phyloP scores from a whole-genome alignment of 1,140 invertebrate genomes.

The Leucophenga varia region DNA sequence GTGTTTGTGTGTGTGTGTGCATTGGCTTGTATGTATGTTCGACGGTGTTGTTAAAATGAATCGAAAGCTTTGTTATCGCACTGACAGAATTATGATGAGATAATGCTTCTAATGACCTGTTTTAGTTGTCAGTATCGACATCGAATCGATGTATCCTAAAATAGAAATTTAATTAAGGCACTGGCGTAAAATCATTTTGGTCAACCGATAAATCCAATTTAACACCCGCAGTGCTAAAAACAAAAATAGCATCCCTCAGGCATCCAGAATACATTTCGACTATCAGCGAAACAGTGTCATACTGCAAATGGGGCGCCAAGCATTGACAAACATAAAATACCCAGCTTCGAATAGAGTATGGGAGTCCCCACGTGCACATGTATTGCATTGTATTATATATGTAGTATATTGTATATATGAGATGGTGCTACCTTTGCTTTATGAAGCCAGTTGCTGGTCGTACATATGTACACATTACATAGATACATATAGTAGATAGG shows the following conservation, averaged over 20 bases:
- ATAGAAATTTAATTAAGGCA: slow-evolving; percentile 38
- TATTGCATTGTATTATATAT: too few relatives aligned
- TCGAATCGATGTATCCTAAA: slow-evolving; percentile 38
- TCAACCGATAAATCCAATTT: slow-evolving; percentile 41
- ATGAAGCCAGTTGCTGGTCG: too few relatives aligned
- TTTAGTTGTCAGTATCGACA: slow-evolving; percentile 37
- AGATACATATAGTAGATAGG: too few relatives aligned
- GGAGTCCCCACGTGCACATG: too few relatives aligned
- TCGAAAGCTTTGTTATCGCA: slow-evolving; percentile 38
- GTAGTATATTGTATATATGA: too few relatives aligned
- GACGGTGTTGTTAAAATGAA: slow-evolving; percentile 37
- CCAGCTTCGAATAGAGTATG: too few relatives aligned
- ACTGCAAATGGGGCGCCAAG: too few relatives aligned
- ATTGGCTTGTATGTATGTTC: slow-evolving; percentile 7
- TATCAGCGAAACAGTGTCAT: too few relatives aligned
- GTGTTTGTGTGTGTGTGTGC: slow-evolving; percentile 5
- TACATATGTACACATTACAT: too few relatives aligned
- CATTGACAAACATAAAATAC: too few relatives aligned
- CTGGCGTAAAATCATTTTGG: slow-evolving; percentile 36
- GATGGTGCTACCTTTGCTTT: too few relatives aligned
- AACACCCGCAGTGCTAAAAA: slow-evolving; percentile 32
- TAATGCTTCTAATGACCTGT: slow-evolving; percentile 45
- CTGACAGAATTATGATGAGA: slow-evolving; percentile 46
- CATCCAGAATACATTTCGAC: too few relatives aligned
- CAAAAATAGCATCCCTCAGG: slow-evolving; percentile 36